Evolutionary conservation across 2,888 invertebrate genomes (phyloP).

Genomic region (Tachina fera): DNA sequence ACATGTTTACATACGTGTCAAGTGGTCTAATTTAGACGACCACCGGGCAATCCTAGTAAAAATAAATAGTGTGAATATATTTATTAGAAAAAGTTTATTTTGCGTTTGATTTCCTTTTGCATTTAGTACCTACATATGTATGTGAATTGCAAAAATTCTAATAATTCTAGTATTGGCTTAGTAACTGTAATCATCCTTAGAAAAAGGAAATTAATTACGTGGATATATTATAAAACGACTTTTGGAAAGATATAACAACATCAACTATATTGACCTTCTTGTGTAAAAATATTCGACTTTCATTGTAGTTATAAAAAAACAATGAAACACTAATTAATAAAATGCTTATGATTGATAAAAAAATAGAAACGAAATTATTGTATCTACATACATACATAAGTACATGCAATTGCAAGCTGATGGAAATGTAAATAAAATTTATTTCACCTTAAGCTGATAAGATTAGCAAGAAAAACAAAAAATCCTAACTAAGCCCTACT

Average conservation of each 20-base stretch:
- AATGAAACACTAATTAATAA: conserved; percentile 6
- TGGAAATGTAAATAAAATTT: conserved; percentile 45
- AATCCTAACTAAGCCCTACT: neutral
- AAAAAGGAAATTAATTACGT: neutral
- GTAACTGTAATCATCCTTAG: too few species aligned
- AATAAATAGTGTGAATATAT: too few species aligned
- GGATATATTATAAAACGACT: neutral
- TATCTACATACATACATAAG: neutral
- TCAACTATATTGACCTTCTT: conserved; percentile 6
- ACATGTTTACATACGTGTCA: too few species aligned
- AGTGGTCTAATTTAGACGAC: too few species aligned
- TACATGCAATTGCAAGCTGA: conserved; percentile 49
- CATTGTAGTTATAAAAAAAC: conserved; percentile 9
- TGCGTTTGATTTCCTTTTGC: too few species aligned
- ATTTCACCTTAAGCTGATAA: conserved; percentile 53
- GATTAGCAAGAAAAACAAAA: neutral
- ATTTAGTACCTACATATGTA: too few species aligned
- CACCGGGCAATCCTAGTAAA: too few species aligned
- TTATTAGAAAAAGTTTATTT: too few species aligned
- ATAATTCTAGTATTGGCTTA: too few species aligned
- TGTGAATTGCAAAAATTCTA: too few species aligned
- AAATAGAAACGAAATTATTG: conserved; percentile 11
- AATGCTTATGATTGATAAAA: neutral
- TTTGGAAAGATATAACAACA: neutral
- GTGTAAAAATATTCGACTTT: neutral